These are phyloP conservation scores for Poicephalus gulielmi DNA, from an alignment of 2,113 vertebrate genomes.

Conservation along the genomic window DNA sequence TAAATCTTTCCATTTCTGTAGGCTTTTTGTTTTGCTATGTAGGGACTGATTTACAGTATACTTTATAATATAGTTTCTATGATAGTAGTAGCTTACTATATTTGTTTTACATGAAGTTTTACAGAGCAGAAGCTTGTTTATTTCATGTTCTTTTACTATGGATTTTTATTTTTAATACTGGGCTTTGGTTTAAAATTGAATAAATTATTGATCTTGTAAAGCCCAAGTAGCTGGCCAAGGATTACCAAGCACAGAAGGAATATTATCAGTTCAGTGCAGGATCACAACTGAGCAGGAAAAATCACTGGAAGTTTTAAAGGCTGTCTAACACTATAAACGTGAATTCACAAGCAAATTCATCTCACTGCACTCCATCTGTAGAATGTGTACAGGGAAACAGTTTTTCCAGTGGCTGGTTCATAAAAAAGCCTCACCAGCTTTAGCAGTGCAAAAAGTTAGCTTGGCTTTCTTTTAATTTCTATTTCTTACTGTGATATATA, in stretches of 20 bases:
- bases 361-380: not conserved
- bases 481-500: not conserved
- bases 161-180: slow-evolving; percentile 39
- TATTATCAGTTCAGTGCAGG: slow-evolving; percentile 23
- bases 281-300: slow-evolving; percentile 6
- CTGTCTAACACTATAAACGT: not conserved
- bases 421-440: not conserved
- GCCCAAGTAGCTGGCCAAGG: slow-evolving; percentile 13
- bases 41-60: not conserved
- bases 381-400: not conserved
- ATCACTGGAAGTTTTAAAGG: not conserved
- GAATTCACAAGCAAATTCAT: slow-evolving; percentile 1
- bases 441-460: not conserved
- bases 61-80: not conserved
- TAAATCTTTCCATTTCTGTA: not conserved
- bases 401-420: not conserved
- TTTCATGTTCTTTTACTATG: not conserved
- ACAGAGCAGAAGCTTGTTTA: slow-evolving; percentile 7
- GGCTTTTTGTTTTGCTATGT: not conserved
- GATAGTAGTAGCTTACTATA: not conserved
- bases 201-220: not conserved
- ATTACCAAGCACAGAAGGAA: slow-evolving; percentile 6
- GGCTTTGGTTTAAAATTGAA: not conserved
- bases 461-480: not conserved
- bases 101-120: not conserved